Conservation (phyloP, 2,797 vertebrate genomes). For the Leuciscus waleckii region DNA sequence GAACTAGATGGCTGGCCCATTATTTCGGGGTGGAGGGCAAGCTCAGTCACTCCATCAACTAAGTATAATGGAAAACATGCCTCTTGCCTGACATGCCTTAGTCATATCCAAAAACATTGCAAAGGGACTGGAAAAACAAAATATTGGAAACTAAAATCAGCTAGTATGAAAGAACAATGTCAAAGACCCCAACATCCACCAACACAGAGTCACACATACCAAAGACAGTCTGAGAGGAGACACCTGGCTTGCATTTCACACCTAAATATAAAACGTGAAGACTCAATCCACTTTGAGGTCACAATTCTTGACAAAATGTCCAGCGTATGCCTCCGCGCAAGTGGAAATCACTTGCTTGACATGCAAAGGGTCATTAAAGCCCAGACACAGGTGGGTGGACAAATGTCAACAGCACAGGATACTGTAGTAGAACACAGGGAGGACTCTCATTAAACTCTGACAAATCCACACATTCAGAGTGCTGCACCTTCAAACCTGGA, state of each 20-base stretch:
- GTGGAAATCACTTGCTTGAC: constrained; percentile 37
- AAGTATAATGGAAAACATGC: constrained; percentile 46
- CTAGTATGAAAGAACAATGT: constrained; percentile 10
- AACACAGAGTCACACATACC: constrained; percentile 33
- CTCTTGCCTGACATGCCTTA: constrained; percentile 37
- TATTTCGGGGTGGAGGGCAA: constrained; percentile 19
- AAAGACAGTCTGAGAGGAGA: neutral
- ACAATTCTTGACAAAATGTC: constrained; percentile 40
- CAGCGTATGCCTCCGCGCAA: neutral
- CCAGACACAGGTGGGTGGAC: constrained; percentile 44
- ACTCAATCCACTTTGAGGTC: constrained; percentile 42
- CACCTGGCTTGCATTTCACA: constrained; percentile 40
- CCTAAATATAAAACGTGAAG: constrained; percentile 45
- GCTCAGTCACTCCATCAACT: constrained; percentile 20
- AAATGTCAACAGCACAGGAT: constrained; percentile 46
- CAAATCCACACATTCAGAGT: constrained; percentile 37
- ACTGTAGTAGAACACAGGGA: constrained; percentile 27
- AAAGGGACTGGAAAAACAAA: constrained; percentile 26
- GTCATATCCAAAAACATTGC: constrained; percentile 24
- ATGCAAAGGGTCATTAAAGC: constrained; percentile 46
- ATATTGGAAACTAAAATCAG: constrained; percentile 13
- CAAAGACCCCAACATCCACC: neutral
- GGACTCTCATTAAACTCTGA: constrained; percentile 49
- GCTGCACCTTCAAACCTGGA: constrained; percentile 18
- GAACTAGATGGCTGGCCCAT: neutral